phyloP scores from a whole-genome alignment of 2,797 vertebrate genomes.

The Spea hammondii region DNA sequence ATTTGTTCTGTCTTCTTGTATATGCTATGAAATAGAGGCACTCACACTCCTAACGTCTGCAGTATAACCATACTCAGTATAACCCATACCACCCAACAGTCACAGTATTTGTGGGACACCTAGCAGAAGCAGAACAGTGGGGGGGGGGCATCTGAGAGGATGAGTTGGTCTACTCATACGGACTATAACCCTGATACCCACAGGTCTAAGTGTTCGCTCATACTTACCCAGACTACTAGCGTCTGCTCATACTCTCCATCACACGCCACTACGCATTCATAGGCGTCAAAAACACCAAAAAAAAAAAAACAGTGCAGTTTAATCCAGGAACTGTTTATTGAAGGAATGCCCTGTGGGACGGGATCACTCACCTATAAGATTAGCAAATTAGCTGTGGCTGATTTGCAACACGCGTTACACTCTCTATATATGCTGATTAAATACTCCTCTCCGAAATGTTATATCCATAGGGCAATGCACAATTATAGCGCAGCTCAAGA shows the following conservation, averaged over 20 bases:
- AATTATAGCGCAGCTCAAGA: constrained; percentile 1
- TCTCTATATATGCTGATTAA: constrained; percentile 5
- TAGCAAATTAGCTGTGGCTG: background rate
- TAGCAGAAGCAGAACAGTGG: no score
- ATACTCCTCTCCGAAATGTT: constrained; percentile 1
- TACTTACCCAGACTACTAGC: background rate
- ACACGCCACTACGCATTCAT: background rate
- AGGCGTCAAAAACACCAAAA: no score
- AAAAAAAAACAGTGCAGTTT: no score
- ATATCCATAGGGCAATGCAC: background rate
- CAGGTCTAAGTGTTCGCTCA: background rate
- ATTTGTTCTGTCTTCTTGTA: constrained; percentile 9
- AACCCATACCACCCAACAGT: background rate
- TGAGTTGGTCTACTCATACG: background rate
- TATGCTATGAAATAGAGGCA: background rate
- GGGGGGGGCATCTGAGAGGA: no score
- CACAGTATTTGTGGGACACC: no score
- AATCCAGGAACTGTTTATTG: background rate
- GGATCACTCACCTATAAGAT: background rate
- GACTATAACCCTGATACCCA: background rate
- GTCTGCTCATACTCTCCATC: background rate
- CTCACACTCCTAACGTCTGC: background rate
- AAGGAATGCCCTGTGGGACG: background rate
- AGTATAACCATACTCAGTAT: background rate
- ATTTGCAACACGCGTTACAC: background rate